Evolutionary conservation across 2,888 invertebrate genomes (phyloP).

Genomic region (Sinelater perroti): DNA sequence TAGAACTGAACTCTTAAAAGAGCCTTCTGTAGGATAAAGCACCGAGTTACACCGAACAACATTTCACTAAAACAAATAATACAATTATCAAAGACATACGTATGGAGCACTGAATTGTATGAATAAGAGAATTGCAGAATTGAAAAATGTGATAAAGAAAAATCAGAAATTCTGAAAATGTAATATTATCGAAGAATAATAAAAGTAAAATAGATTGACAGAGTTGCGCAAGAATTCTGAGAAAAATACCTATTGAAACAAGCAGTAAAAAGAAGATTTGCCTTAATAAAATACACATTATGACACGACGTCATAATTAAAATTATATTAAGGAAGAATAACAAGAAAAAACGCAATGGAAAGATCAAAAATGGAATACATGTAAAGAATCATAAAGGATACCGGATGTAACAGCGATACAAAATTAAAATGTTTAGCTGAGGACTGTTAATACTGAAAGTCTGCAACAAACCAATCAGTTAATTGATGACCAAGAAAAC

Average conservation of each 20-base stretch:
- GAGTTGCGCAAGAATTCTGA: background rate
- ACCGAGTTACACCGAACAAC: no score
- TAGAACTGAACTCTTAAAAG: no score
- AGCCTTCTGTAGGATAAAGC: no score
- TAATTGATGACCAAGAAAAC: no score
- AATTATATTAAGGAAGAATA: background rate
- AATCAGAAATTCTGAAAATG: no score
- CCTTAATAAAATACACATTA: background rate
- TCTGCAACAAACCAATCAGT: constrained; percentile 2
- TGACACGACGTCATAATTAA: background rate
- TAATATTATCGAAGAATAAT: background rate
- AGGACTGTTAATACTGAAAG: background rate
- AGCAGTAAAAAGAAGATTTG: background rate
- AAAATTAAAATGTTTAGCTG: constrained; percentile 1
- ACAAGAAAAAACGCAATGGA: background rate
- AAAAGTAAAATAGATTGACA: background rate
- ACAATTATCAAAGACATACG: no score
- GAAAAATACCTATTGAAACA: background rate
- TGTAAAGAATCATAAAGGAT: constrained; percentile 1
- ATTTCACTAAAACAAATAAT: no score
- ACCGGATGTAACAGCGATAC: background rate
- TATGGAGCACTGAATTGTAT: no score
- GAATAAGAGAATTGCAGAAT: no score
- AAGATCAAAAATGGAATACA: background rate
- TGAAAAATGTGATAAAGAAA: no score